Percentiles rank a stretch among this genome's conserved stretches.
Evolutionary conservation across 1,140 invertebrate genomes (phyloP).

Genomic region (Andrena cerasifolii): DNA sequence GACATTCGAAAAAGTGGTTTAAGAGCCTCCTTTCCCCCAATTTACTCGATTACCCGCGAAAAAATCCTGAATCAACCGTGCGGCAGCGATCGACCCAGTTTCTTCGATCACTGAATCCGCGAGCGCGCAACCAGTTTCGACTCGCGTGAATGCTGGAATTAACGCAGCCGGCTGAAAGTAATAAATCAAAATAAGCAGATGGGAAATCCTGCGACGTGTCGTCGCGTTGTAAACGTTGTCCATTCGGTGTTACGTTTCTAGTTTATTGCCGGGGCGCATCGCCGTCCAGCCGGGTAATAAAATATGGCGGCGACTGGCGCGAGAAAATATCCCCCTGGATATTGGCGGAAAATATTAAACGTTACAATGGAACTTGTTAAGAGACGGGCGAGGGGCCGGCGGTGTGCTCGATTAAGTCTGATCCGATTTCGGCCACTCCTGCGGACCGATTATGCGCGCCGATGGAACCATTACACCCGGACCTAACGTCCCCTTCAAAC

Average conservation of each 20-base stretch:
- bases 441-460: conserved; percentile 50
- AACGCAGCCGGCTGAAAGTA: conserved; percentile 12
- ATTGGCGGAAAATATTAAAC: conserved; percentile 68
- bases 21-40: no score
- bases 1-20: no score
- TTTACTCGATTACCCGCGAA: background rate
- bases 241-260: conserved; percentile 50
- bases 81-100: background rate
- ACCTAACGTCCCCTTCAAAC: conserved; percentile 46
- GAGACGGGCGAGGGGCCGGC: conserved; percentile 31
- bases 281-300: conserved; percentile 18
- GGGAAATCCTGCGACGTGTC: conserved; percentile 46
- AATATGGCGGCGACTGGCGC: conserved; percentile 27
- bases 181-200: conserved; percentile 54
- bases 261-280: conserved; percentile 29
- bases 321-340: conserved; percentile 47
- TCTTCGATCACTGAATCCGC: background rate
- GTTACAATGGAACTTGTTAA: conserved; percentile 59
- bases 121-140: background rate
- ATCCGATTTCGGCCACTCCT: conserved; percentile 62
- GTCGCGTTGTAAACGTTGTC: conserved; percentile 51
- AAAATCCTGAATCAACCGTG: background rate
- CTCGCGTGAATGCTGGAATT: background rate
- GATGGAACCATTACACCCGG: conserved; percentile 47
- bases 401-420: conserved; percentile 61